Base-by-base conservation (phyloP, 2,797 vertebrate species). In the Cynopterus sphinx region DNA sequence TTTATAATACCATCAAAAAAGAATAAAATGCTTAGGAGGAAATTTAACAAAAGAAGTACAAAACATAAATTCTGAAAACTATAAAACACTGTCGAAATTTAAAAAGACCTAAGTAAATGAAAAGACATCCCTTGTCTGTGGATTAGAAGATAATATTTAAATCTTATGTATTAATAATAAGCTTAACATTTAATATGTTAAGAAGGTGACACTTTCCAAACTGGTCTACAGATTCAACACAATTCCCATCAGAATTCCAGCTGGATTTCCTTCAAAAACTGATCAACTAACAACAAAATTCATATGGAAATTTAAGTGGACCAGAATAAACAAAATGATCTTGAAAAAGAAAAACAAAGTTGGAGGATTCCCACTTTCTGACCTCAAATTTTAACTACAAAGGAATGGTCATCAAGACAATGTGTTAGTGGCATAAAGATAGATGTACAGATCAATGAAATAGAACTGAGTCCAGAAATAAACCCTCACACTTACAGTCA, bases 21-120 rank as follows among this genome's bases (percentile, higher is more conserved):
- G 57, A 74, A 84, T 26, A 65, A 75, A 57, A 94, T 51, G 75
- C 46, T 57, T 74, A 41, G 53, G 33, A 53, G 74, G 53, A 84
- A 74, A 75, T 75, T 75, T 33, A 83, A 83, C 71, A 49, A 31
- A 73, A 26, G 31, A 36, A 75, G 15, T 68, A 22, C 8, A 75
- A 94, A 89, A 68, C 26, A 33, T 89, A 70, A 51, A 28, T 21
- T 90, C 33, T 84, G 70, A 84, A 90, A 51, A 84, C n/a, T n/a
- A 90, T 0, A 17, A 84, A 75, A 84, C 28, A 51, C 17, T 68
- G 51, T 51, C 51, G 41, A 84, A 77, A 89, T 65, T 26, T 39
- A 16, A 84, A 41, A 59, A 75, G 41, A 67, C 17, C 28, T 39
- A 83, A 75, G 49, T 41, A 84, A 68, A 22, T 51, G 41, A 43